Base-by-base conservation (phyloP, 2,113 vertebrate genomes). In the rat (Rattus norvegicus) region DNA sequence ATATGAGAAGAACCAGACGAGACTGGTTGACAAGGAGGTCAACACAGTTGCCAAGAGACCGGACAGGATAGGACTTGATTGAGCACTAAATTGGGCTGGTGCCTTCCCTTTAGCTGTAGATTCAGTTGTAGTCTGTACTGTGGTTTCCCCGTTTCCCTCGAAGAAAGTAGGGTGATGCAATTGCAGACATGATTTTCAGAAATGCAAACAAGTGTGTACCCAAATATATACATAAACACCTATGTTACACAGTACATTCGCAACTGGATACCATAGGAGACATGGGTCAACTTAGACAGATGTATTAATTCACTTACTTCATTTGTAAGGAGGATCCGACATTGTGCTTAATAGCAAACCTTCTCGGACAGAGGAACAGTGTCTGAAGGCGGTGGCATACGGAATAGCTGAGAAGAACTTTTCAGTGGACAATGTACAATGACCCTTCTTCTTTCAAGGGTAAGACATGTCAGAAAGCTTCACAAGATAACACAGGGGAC, bases 151-250 rank as follows among this genome's bases (percentile, higher is more conserved):
- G 76, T 76, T 97, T 95, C 93, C 56, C 70, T 88, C 72, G 95
- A 93, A 95, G 91, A 97, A 93, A 97, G 95, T 88, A 97, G 92
- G 88, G 81, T 95, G 92, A 24, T 88, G 56, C 85, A 86, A 84
- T 97, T 96, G 75, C 70, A 87, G 77, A 96, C 92, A 85, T 8
- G 76, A 81, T 2, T 96, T 97, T 92, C 63, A 93, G 77, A 96
- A 94, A 70, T 8, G 22, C 73, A 94, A 33, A 39, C 28, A 83
- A 36, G 36, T 85, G 36, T 88, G 11, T 92, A 1, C 47, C 14
- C 67, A 33, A 69, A 81, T 86, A 76, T 30, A 70, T 80, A 47
- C 28, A 47, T 36, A 49, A 7, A 33, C 33, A 49, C 28, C 59
- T 43, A 17, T 49, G 19, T 39, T 49, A 76, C 93, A 4, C 20